phyloP scores from a whole-genome alignment of 2,797 vertebrate species.

The Champsocephalus esox region DNA sequence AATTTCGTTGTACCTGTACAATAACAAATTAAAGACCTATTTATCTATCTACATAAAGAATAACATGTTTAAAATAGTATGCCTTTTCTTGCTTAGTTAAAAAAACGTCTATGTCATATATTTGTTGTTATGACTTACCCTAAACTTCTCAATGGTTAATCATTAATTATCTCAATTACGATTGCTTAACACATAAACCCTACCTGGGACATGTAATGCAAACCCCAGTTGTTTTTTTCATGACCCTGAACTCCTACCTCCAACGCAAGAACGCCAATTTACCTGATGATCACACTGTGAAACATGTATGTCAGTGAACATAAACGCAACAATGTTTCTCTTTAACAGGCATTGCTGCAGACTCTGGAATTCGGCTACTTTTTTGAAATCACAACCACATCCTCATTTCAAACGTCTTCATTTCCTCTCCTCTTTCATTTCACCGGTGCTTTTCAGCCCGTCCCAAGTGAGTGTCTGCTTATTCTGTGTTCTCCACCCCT shows the following conservation, averaged over 20 bases:
- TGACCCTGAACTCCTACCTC: neutral
- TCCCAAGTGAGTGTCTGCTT: neutral
- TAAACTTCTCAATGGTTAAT: neutral
- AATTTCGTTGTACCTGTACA: too few relatives aligned
- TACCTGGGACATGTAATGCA: neutral
- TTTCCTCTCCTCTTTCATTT: slow-evolving; percentile 15
- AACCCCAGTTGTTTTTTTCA: neutral
- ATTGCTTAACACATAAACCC: neutral
- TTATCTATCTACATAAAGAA: too few relatives aligned
- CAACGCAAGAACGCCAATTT: neutral
- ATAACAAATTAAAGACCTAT: too few relatives aligned
- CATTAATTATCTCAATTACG: too few relatives aligned
- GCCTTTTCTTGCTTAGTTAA: neutral
- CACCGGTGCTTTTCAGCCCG: neutral
- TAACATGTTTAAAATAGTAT: neutral
- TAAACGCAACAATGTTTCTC: neutral
- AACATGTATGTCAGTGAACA: neutral
- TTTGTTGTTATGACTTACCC: neutral
- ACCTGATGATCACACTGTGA: neutral
- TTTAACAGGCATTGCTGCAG: neutral
- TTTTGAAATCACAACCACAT: slow-evolving; percentile 10
- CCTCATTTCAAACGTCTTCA: slow-evolving; percentile 14
- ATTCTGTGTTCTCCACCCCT: slow-evolving; percentile 13
- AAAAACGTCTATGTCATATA: neutral
- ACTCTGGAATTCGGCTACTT: neutral